Evolutionary conservation across 2,113 vertebrate species (phyloP).

Genomic region (Drymodes brunneopygia): DNA sequence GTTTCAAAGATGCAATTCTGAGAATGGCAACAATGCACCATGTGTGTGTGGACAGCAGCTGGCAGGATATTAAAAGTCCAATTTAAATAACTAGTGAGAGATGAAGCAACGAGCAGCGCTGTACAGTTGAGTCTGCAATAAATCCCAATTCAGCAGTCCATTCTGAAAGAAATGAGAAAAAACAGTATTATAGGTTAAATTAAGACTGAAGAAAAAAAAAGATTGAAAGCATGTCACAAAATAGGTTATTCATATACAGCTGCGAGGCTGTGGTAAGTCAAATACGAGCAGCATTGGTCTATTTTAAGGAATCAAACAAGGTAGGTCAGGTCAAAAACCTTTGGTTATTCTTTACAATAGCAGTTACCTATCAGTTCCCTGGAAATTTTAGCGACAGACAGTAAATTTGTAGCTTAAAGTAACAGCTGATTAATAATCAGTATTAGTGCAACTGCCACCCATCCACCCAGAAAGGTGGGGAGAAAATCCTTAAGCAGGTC

Average conservation of each 20-base stretch:
- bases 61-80: slow-evolving; percentile 82
- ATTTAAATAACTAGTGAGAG: slow-evolving; percentile 83
- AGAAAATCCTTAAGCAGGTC: not conserved
- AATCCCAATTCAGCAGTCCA: slow-evolving; percentile 84
- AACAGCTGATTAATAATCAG: not conserved
- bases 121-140: slow-evolving; percentile 70
- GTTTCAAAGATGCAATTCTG: slow-evolving; percentile 83
- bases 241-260: slow-evolving; percentile 53
- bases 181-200: slow-evolving; percentile 54
- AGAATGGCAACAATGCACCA: slow-evolving; percentile 98
- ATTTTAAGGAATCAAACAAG: slow-evolving; percentile 49
- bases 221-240: slow-evolving; percentile 46
- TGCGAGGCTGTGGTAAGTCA: not conserved
- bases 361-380: not conserved
- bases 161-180: slow-evolving; percentile 69
- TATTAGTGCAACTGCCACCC: not conserved
- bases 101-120: slow-evolving; percentile 65
- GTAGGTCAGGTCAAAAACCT: slow-evolving; percentile 45
- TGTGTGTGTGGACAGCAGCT: slow-evolving; percentile 96
- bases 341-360: not conserved
- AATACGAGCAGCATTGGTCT: not conserved
- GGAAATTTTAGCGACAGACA: not conserved
- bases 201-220: not conserved
- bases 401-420: not conserved
- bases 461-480: not conserved